A percentile compares a stretch with the other conserved stretches of the same genome.
These are phyloP conservation scores for Drosophila robusta DNA, from an alignment of 2,888 invertebrate genomes.

Conservation along the genomic window DNA sequence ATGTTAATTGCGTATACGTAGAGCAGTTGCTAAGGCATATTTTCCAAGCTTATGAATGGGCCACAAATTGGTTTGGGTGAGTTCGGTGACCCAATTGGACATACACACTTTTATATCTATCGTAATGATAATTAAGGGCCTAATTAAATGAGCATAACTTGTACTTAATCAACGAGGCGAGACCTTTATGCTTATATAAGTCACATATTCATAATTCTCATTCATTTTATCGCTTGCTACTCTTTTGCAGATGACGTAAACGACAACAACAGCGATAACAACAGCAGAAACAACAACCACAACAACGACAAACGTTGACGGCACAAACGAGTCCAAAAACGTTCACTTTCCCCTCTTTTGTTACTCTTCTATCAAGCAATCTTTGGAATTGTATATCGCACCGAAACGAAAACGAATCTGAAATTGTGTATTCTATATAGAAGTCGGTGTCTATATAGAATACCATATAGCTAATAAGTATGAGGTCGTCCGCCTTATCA, in stretches of 20 bases:
- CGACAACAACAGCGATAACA: conserved; percentile 25
- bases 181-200: conserved; percentile 40
- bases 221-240: conserved; percentile 32
- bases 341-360: conserved; percentile 39
- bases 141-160: conserved; percentile 62
- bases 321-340: conserved; percentile 3
- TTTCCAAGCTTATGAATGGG: conserved; percentile 32
- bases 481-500: conserved; percentile 56
- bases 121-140: conserved; percentile 54
- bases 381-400: conserved; percentile 33
- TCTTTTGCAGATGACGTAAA: conserved; percentile 72
- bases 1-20: conserved; percentile 62
- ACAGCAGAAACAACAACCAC: conserved; percentile 20
- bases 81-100: conserved; percentile 61
- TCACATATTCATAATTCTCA: conserved; percentile 52
- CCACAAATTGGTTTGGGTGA: conserved; percentile 55
- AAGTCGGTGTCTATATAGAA: conserved; percentile 38
- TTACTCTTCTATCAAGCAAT: conserved; percentile 11
- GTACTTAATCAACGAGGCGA: conserved; percentile 50
- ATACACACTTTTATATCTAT: not conserved
- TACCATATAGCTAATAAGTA: conserved; percentile 33
- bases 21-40: conserved; percentile 34
- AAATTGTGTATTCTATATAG: conserved; percentile 37
- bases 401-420: conserved; percentile 46
- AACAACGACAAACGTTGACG: conserved; percentile 5